Evolutionary conservation across 2,797 vertebrate species (phyloP).

Genomic region (Cryptoblepharus egeriae): DNA sequence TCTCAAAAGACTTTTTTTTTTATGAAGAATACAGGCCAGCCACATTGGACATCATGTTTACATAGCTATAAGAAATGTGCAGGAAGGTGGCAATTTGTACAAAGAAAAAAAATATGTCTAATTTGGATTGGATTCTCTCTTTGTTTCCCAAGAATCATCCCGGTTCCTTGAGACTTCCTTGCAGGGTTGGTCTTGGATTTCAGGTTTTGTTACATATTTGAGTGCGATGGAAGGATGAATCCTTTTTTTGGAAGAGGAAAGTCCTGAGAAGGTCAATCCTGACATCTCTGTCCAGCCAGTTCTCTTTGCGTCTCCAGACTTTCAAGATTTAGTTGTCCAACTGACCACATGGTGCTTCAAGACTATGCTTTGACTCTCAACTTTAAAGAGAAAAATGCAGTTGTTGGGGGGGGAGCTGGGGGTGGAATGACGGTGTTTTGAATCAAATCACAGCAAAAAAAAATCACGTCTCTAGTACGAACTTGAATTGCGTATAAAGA

Average conservation of each 20-base stretch:
- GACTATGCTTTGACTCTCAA: not conserved
- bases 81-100: not conserved
- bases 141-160: not conserved
- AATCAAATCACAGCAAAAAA: not conserved
- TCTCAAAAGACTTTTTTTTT: not conserved
- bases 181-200: not conserved
- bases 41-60: slow-evolving; percentile 24
- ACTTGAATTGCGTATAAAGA: not conserved
- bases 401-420: too few species aligned
- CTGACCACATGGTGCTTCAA: too few species aligned
- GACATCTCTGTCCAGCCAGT: not conserved
- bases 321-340: not conserved
- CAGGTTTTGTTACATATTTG: not conserved
- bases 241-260: not conserved
- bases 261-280: not conserved
- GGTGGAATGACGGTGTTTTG: too few species aligned
- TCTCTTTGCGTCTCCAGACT: not conserved
- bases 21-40: slow-evolving; percentile 6
- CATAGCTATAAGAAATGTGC: not conserved
- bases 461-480: not conserved
- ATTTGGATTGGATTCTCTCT: not conserved
- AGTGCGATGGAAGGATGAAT: not conserved
- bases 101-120: not conserved
- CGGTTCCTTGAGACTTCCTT: not conserved
- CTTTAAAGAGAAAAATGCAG: not conserved